Base-by-base conservation (phyloP, 2,888 invertebrate genomes). In the Xestia c-nigrum region DNA sequence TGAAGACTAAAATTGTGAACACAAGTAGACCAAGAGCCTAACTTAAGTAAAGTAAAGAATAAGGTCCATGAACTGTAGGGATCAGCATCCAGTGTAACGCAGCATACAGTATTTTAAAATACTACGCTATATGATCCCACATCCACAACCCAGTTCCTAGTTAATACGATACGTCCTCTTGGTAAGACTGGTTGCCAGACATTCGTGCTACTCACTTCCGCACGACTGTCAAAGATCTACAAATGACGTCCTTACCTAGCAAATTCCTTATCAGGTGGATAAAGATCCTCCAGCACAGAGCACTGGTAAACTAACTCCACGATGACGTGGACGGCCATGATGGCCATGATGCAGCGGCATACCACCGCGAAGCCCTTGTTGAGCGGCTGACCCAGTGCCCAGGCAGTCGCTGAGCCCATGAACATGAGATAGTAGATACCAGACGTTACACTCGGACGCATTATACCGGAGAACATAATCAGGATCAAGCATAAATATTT, bases 381-480 rank as follows among this genome's bases (percentile, higher is more conserved):
- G 80, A 99, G 96, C 78, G 98, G 97, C 88, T 97, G 97, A 90
- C 98, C 98, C 88, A 98, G 98, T 40, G 99, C 98, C 98, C 99
- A 98, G 96, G 98, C 98, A 3, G 99, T 99, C 75, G 98, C 98
- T 46, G 98, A 97, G 24, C 97, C 97, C 91, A 99, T 97, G 94
- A 99, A 99, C 76, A 98, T 97, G 73, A 99, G 91, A 95, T 98
- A 99, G 94, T 99, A 99, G 65, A 99, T 97, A 16, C 98, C 98
- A 61, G 98, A 98, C 40, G 98, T 97, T 50, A 98, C 96, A 73
- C 99, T 99, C 2, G 99, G 99, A 64, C 98, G 97, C 91, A 99
- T 95, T 80, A 98, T 97, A 1, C 98, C 98, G 14, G 98, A 97
- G 85, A 98, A 96, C 95, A 98, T 98, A 88, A 98, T 94, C 14